phyloP scores from a whole-genome alignment of 2,797 vertebrate species.

The Philypnodon macrostomus region DNA sequence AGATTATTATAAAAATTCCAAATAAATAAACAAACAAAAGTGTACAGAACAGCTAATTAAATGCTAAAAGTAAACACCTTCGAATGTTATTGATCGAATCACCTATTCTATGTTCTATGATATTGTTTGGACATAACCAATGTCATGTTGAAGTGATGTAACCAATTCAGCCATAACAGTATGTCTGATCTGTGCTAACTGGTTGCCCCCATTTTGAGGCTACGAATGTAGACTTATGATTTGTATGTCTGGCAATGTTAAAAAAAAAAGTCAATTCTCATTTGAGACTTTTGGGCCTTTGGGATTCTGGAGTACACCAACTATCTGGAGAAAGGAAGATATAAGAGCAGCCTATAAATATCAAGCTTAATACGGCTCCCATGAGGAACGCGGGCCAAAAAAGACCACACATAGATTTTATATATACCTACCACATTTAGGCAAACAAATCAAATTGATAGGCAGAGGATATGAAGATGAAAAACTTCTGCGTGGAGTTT shows the following conservation, averaged over 20 bases:
- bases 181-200: no score
- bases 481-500: conserved; percentile 30
- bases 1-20: no score
- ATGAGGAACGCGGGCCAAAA: conserved; percentile 39
- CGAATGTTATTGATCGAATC: no score
- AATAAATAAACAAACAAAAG: no score
- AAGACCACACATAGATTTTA: conserved; percentile 30
- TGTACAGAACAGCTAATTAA: no score
- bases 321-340: conserved; percentile 11
- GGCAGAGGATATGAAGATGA: conserved; percentile 12
- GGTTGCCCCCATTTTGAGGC: not conserved
- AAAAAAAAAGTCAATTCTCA: conserved; percentile 8
- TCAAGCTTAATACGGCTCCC: conserved; percentile 41
- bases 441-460: conserved; percentile 7
- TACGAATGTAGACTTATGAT: conserved; percentile 5
- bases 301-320: conserved; percentile 21
- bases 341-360: conserved; percentile 45
- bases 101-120: no score
- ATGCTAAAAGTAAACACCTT: no score
- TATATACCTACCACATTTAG: conserved; percentile 5
- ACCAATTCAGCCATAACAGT: no score
- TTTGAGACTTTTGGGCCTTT: conserved; percentile 29
- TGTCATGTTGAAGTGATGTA: no score
- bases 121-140: no score
- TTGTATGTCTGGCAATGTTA: conserved; percentile 1